Percentiles rank a stretch among this genome's conserved stretches.
Evolutionary conservation across 2,888 invertebrate genomes (phyloP).

Genomic region (Carpatolechia fugitivella): DNA sequence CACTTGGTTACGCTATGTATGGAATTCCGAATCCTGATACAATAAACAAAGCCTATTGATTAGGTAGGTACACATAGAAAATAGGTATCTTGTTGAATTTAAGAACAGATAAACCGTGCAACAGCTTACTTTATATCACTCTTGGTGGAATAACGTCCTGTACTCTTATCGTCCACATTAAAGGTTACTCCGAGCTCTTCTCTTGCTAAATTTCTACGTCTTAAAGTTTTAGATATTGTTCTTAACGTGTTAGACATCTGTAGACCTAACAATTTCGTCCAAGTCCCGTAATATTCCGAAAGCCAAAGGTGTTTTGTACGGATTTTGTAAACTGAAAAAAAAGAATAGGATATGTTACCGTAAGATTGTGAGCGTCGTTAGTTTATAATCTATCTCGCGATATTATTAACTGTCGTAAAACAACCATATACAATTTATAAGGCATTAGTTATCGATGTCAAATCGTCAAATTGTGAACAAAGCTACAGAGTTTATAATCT

Average conservation of each 20-base stretch:
- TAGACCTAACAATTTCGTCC: conserved; percentile 40
- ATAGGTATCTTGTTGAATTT: too few relatives aligned
- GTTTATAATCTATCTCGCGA: too few relatives aligned
- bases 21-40: neutral
- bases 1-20: neutral
- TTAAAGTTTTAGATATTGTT: conserved; percentile 15
- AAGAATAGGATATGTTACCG: too few relatives aligned
- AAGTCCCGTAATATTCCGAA: conserved; percentile 46
- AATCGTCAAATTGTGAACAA: too few relatives aligned
- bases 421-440: too few relatives aligned
- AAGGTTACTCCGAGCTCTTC: conserved; percentile 26
- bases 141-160: neutral
- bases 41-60: neutral
- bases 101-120: too few relatives aligned
- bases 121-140: neutral
- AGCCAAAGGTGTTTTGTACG: conserved; percentile 33
- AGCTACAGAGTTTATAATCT: too few relatives aligned
- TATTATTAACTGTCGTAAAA: too few relatives aligned
- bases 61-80: neutral
- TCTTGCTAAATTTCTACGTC: conserved; percentile 33
- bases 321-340: conserved; percentile 50
- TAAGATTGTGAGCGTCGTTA: too few relatives aligned
- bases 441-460: too few relatives aligned
- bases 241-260: conserved; percentile 26
- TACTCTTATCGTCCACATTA: neutral